phyloP scores from a whole-genome alignment of 2,113 vertebrate species.

The Australoheros scitulus region DNA sequence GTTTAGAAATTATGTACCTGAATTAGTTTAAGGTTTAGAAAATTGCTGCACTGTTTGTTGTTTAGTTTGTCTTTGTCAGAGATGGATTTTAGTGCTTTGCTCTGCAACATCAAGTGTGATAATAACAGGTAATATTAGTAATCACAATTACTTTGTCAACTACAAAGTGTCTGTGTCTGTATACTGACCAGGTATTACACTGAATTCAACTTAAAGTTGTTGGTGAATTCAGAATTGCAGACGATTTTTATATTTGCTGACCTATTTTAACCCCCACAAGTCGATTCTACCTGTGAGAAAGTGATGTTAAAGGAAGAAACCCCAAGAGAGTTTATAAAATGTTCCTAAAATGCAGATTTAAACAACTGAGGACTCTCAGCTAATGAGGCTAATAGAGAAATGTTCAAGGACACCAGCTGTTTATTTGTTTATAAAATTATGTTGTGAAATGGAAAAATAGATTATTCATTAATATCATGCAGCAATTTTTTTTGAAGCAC shows the following conservation, averaged over 20 bases:
- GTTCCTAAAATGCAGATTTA: neutral
- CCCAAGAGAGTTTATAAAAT: neutral
- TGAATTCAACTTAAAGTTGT: neutral
- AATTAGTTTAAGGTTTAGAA: neutral
- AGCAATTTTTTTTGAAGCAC: neutral
- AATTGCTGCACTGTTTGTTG: neutral
- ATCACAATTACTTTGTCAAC: too few species aligned
- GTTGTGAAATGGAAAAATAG: neutral
- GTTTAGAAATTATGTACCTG: neutral
- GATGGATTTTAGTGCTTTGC: neutral
- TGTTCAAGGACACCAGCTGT: neutral
- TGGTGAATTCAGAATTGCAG: neutral
- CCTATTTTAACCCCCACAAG: neutral
- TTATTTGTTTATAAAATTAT: too few species aligned
- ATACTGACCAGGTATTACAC: too few species aligned
- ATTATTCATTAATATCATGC: neutral
- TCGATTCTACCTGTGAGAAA: neutral
- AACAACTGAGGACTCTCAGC: neutral
- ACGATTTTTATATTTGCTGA: neutral
- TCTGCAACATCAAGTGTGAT: neutral
- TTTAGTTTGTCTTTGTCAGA: neutral
- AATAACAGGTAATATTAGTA: neutral
- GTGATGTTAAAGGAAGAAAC: too few species aligned
- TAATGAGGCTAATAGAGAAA: neutral
- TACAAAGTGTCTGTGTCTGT: neutral